phyloP scores from a whole-genome alignment of 2,113 vertebrate genomes.

The Macrotis lagotis region DNA sequence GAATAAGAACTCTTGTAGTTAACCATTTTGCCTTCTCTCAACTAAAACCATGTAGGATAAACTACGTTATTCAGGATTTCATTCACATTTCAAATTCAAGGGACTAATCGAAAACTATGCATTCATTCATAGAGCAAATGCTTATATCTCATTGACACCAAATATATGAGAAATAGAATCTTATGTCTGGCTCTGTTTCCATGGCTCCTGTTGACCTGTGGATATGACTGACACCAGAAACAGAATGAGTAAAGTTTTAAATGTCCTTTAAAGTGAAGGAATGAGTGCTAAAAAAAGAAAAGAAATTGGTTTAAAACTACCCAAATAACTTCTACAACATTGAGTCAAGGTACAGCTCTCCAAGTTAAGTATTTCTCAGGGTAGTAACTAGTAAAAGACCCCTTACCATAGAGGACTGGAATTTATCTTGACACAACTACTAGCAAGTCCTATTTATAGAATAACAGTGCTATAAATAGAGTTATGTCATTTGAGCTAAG shows the following conservation, averaged over 20 bases:
- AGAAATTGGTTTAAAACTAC: neutral
- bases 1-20: neutral
- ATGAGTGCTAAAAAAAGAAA: neutral
- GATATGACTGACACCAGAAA: neutral
- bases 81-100: slow-evolving; percentile 34
- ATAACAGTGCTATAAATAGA: neutral
- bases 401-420: neutral
- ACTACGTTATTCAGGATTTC: neutral
- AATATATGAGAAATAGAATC: slow-evolving; percentile 1
- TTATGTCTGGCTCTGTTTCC: neutral
- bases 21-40: neutral
- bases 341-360: neutral
- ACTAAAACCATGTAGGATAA: neutral
- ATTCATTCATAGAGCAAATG: neutral
- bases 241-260: neutral
- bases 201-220: neutral
- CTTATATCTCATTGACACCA: slow-evolving; percentile 17
- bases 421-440: neutral
- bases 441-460: neutral
- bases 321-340: neutral
- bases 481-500: neutral
- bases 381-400: neutral
- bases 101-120: neutral
- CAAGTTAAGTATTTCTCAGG: neutral
- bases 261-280: neutral